These are phyloP conservation scores for Hecatera dysodea DNA, from an alignment of 2,888 invertebrate species.

Conservation along the genomic window DNA sequence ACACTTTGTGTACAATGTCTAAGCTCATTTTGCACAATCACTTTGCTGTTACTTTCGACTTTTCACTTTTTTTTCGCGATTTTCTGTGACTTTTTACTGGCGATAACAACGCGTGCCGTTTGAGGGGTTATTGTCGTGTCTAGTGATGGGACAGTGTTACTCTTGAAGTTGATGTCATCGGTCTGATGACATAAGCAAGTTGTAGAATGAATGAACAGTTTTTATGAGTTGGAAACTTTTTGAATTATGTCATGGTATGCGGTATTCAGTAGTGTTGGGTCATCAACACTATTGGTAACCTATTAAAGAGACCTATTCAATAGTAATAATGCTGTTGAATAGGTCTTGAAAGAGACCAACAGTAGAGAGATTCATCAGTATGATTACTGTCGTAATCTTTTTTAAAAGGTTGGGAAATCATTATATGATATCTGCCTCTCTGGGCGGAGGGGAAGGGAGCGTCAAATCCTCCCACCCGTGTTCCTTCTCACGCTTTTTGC, in stretches of 20 bases:
- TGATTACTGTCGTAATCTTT: no score
- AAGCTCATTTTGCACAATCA: slow-evolving; percentile 64
- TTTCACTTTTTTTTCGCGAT: slow-evolving; percentile 51
- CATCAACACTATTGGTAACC: no score
- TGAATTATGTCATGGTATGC: not conserved
- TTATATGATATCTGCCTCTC: no score
- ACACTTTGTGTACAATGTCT: slow-evolving; percentile 79
- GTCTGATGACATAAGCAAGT: slow-evolving; percentile 20
- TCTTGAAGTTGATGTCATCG: slow-evolving; percentile 12
- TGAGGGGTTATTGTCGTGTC: slow-evolving; percentile 25
- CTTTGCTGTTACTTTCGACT: slow-evolving; percentile 56
- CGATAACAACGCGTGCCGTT: slow-evolving; percentile 16
- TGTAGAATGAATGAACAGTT: not conserved
- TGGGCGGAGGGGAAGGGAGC: no score
- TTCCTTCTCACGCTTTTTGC: no score
- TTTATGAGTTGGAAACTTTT: slow-evolving; percentile 17
- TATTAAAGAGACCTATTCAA: no score
- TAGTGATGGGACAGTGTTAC: slow-evolving; percentile 13
- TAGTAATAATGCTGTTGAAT: no score
- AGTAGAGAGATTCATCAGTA: no score
- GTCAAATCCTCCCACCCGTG: no score
- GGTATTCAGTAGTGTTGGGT: not conserved
- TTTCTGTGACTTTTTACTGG: slow-evolving; percentile 27
- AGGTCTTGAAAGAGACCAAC: no score
- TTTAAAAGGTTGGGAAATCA: no score